Conservation (phyloP, 2,797 vertebrate species). For the Lagodon rhomboides region DNA sequence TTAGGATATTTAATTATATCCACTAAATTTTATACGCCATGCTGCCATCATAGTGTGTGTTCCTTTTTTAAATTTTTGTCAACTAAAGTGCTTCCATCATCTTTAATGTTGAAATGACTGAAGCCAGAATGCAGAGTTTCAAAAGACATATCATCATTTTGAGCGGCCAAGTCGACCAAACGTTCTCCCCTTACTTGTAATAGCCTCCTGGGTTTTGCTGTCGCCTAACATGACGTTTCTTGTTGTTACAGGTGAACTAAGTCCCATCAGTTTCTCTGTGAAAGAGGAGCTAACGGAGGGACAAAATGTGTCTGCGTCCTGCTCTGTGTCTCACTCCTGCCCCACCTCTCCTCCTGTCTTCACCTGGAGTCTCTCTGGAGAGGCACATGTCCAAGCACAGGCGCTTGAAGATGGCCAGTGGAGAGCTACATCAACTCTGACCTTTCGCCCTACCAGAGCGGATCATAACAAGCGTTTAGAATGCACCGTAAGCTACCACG, state of each 20-base stretch:
- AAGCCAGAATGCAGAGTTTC: background rate
- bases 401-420: constrained; percentile 53
- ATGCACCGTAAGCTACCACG: constrained; percentile 66
- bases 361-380: constrained; percentile 78
- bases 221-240: background rate
- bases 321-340: constrained; percentile 78
- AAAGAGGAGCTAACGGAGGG: constrained; percentile 39
- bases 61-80: background rate
- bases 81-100: background rate
- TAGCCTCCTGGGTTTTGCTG: background rate
- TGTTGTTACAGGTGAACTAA: constrained; percentile 52
- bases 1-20: background rate
- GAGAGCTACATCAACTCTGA: constrained; percentile 68
- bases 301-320: constrained; percentile 54
- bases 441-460: constrained; percentile 50
- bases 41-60: too few species aligned
- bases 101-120: background rate
- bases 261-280: constrained; percentile 51
- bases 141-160: background rate
- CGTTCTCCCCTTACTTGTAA: background rate
- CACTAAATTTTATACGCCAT: too few species aligned
- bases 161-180: background rate
- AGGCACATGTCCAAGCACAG: background rate
- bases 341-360: constrained; percentile 68
- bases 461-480: constrained; percentile 67